Evolutionary conservation across 2,888 invertebrate genomes (phyloP), one percentile per base, ranked within the genome.

Genomic region (Eupelmus urozonus): DNA sequence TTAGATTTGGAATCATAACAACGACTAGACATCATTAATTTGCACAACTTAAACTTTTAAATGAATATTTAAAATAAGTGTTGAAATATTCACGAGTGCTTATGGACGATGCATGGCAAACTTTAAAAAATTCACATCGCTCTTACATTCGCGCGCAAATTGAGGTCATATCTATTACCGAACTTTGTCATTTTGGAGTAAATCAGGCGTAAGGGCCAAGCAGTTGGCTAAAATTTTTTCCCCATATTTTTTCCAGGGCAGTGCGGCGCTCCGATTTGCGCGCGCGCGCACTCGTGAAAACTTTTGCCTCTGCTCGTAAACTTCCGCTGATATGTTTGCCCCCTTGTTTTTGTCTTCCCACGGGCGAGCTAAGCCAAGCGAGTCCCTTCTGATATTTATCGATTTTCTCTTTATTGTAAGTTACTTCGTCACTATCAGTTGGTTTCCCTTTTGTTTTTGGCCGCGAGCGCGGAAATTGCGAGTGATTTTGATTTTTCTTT

Each of bases 311-410:
- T 18, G 25, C 20, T 5, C n/a, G 29, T 23, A 34, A 69, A 69
- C 57, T 59, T 69, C 42, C n/a, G 42, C 1, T 18, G 9, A 59
- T 69, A 2, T 40, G 13, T 34, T 57, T 40, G 3, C 34, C 34
- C 34, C 9, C 34, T 60, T 18, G 34, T 20, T 27, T 34, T 34
- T 27, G 25, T 40, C 18, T 40, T 3, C 18, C 1, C 34, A 59
- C 40, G 4, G n/a, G n/a, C n/a, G n/a, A n/a, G n/a, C 34, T 18
- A 2, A 9, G 40, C 34, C 5, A 34, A 5, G 45, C 2, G 16
- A 11, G 16, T 59, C 63, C 16, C 45, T 63, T 63, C n/a, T 45
- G 25, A 23, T 49, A 65, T 65, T 49, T 65, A 66, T 66, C 51
- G 65, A 29, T 51, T 29, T 29, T 29, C 11, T 49, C 51, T 29